Percentiles rank a stretch among this genome's conserved stretches.
Conservation (phyloP, 1,140 invertebrate genomes). For the Bathynomus jamesi region DNA sequence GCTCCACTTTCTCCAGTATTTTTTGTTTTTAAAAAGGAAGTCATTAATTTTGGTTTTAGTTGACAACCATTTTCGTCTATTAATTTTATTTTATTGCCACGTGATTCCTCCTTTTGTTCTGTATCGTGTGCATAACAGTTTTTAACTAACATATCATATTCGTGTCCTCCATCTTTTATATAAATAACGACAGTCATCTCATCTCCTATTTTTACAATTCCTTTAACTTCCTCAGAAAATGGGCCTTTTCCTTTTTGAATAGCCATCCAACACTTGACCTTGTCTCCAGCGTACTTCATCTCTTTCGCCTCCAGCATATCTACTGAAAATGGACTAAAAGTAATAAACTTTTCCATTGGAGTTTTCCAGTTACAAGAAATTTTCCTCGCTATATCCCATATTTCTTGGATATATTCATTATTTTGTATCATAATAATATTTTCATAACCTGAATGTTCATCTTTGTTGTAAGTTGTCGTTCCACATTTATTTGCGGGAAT, state of each 20-base stretch:
- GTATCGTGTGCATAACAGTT: conserved; percentile 65
- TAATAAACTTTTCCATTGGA: conserved; percentile 49
- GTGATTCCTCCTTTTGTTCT: conserved; percentile 24
- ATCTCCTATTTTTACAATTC: conserved; percentile 60
- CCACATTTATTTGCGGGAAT: conserved; percentile 58
- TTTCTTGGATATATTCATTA: conserved; percentile 43
- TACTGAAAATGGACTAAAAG: conserved; percentile 60
- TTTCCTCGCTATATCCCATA: conserved; percentile 53
- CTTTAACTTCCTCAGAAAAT: conserved; percentile 57
- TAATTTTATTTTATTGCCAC: conserved; percentile 41
- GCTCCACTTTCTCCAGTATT: conserved; percentile 64
- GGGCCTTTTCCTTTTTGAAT: conserved; percentile 66
- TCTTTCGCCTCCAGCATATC: conserved; percentile 62
- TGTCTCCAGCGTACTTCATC: conserved; percentile 52
- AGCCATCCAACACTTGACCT: conserved; percentile 67
- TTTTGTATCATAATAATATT: conserved; percentile 37
- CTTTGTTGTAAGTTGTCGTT: conserved; percentile 48
- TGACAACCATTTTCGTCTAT: conserved; percentile 57
- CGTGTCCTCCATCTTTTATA: conserved; percentile 54
- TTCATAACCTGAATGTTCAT: conserved; percentile 47
- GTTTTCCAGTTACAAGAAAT: conserved; percentile 49
- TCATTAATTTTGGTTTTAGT: conserved; percentile 71
- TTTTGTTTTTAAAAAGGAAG: conserved; percentile 67
- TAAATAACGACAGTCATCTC: conserved; percentile 61
- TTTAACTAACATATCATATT: conserved; percentile 59